Evolutionary conservation across 2,113 vertebrate species (phyloP).

Genomic region (Triplophysa siluroides): DNA sequence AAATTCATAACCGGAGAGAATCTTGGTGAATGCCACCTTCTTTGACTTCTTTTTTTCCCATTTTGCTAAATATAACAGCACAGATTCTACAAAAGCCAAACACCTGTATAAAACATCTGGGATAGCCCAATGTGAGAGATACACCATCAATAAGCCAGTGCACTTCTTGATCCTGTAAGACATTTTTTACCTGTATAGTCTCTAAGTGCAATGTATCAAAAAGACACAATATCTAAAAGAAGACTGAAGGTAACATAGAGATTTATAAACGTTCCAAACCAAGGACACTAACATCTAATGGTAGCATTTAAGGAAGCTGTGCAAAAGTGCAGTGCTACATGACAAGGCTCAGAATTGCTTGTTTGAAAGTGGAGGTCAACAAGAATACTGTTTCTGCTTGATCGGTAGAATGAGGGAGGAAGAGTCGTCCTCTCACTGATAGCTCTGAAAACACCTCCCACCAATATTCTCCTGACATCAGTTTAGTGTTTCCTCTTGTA

Average conservation of each 20-base stretch:
- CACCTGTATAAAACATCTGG: no score
- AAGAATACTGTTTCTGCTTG: neutral
- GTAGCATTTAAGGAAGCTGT: neutral
- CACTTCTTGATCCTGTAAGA: no score
- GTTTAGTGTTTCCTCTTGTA: conserved; percentile 13
- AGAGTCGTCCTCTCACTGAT: neutral
- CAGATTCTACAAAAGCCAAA: no score
- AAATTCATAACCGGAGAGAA: no score
- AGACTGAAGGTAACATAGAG: neutral
- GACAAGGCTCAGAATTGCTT: neutral
- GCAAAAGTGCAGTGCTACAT: neutral
- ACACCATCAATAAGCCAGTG: no score
- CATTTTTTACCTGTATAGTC: no score
- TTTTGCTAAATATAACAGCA: no score
- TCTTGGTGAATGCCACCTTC: no score
- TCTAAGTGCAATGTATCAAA: no score
- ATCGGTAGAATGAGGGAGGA: neutral
- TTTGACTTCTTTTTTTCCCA: no score
- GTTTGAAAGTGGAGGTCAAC: neutral
- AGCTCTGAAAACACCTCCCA: neutral
- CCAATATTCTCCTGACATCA: neutral
- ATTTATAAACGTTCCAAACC: neutral
- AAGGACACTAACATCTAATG: neutral
- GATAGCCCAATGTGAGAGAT: no score
- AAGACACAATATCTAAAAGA: no score